Conservation (phyloP, 2,797 vertebrate species). For the Phoebastria nigripes region DNA sequence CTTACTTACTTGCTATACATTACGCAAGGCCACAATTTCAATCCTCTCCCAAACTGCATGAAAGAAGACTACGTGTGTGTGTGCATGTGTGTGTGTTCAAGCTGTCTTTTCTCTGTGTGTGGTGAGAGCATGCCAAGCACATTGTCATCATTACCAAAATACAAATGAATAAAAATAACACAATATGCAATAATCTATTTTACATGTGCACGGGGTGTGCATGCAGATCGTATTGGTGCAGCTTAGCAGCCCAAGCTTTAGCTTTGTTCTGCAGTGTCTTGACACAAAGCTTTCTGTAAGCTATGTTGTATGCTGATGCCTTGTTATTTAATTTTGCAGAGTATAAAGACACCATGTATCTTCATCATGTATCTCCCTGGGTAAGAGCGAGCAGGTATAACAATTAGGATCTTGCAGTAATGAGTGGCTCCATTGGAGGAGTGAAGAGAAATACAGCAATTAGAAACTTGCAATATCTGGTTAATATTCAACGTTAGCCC, state of each 20-base stretch:
- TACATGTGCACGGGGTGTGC: background rate
- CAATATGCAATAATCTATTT: background rate
- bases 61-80: background rate
- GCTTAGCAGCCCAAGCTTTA: background rate
- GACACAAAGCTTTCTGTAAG: background rate
- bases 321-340: background rate
- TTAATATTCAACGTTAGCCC: background rate
- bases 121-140: background rate
- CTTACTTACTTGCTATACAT: background rate
- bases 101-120: background rate
- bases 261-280: background rate
- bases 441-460: background rate
- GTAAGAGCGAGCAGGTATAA: background rate
- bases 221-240: background rate
- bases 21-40: background rate
- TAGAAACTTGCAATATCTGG: background rate
- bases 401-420: background rate
- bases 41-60: background rate
- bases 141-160: background rate
- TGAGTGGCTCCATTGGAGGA: background rate
- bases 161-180: background rate
- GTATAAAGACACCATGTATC: fast-evolving
- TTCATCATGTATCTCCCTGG: background rate
- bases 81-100: background rate
- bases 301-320: background rate